Conservation (phyloP, 1,140 invertebrate species). For the Drosophila quadrilineata region DNA sequence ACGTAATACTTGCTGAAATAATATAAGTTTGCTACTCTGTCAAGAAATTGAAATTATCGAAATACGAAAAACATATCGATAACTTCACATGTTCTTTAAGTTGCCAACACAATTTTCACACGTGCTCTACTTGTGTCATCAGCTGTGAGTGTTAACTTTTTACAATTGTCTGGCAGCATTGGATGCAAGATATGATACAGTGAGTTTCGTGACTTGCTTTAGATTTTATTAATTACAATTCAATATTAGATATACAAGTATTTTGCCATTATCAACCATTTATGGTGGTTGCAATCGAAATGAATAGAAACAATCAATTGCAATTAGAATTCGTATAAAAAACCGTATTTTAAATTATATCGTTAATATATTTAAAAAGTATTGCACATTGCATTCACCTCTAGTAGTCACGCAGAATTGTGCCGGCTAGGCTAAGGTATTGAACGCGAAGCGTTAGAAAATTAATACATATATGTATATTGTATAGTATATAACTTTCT, state of each 20-base stretch:
- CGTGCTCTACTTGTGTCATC: conserved; percentile 12
- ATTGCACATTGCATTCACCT: conserved; percentile 7
- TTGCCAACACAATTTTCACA: conserved; percentile 19
- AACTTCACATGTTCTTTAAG: conserved; percentile 1
- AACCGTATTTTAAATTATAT: too few relatives aligned
- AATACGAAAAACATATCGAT: conserved; percentile 10
- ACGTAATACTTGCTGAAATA: conserved; percentile 9
- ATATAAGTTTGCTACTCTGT: conserved; percentile 26
- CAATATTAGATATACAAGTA: too few relatives aligned
- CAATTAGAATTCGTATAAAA: too few relatives aligned
- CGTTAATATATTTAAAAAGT: neutral
- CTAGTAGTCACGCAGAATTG: conserved; percentile 37
- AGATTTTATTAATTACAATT: too few relatives aligned
- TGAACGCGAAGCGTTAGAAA: conserved; percentile 9
- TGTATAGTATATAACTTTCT: too few relatives aligned
- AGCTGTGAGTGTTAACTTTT: conserved; percentile 11
- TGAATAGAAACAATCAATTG: too few relatives aligned
- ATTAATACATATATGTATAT: conserved; percentile 3
- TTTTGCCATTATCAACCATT: too few relatives aligned
- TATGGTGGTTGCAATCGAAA: too few relatives aligned
- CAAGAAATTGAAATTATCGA: conserved; percentile 18
- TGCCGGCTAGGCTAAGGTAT: conserved; percentile 28
- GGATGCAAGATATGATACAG: neutral
- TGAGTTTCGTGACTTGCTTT: too few relatives aligned
- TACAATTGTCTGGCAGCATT: conserved; percentile 8